Base-by-base conservation (phyloP, 2,888 invertebrate species). In the Nomada fucata region DNA sequence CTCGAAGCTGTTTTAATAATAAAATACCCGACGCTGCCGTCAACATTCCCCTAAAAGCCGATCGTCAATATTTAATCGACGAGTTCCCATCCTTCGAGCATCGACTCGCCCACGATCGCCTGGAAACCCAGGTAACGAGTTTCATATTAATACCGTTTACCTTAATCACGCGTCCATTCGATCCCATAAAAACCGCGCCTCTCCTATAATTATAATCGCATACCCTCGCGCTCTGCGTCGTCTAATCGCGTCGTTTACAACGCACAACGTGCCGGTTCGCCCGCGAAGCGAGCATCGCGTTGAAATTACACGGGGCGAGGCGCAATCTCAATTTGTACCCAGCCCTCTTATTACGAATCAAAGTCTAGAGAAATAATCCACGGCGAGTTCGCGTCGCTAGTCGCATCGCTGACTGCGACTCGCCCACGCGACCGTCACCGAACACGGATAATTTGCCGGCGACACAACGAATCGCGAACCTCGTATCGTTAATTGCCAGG, bases 401-500 rank as follows among this genome's bases (percentile, higher is more conserved):
- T 23, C 61, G 20, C 42, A 36, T 42, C 67, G 65, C 64, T 61
- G 55, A 63, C 23, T 29, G 13, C 57, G 57, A 63, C 55, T 57
- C 76, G 61, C 60, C 36, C 36, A 18, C 47, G 7, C 29, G n/a
- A 13, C 26, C 36, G n/a, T 60, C 26, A 79, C 71, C 80, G 72
- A 68, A 80, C 79, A 23, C 79, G 72, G 55, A 72, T 55, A 80
- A 79, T 69, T 81, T 69, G 50, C 65, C 80, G 52, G 23, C n/a
- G 72, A 68, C 72, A 68, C 73, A 79, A 80, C 79, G 79, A 80
- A 80, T 72, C 61, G 61, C 47, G 73, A 63, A 64, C 59, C 36
- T 47, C 59, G 47, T 64, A 55, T 80, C 65, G 81, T 72, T 79
- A 81, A 81, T 82, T 81, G 72, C 59, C 76, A 10, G 23, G 23